Evolutionary conservation across 2,888 invertebrate species (phyloP).

Genomic region (Cryptophagus acutangulus): DNA sequence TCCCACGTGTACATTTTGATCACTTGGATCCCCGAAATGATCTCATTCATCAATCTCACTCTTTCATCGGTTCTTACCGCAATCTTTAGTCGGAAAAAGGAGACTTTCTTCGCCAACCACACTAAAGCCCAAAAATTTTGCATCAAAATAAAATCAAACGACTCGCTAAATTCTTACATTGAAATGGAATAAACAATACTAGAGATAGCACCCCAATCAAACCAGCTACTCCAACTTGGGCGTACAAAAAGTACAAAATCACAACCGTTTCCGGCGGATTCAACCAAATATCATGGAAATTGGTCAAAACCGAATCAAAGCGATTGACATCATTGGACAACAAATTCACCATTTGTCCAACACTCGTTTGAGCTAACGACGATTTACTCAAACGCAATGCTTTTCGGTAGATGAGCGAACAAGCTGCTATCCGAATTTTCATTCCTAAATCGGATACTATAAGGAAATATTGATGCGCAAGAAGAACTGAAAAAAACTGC

Average conservation of each 20-base stretch:
- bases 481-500: slow-evolving; percentile 44
- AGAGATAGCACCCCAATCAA: slow-evolving; percentile 45
- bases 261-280: slow-evolving; percentile 49
- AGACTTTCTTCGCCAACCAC: slow-evolving; percentile 38
- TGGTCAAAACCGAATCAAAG: slow-evolving; percentile 75
- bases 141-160: too few relatives aligned
- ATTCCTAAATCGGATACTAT: slow-evolving; percentile 78
- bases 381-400: slow-evolving; percentile 63
- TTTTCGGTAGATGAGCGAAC: slow-evolving; percentile 79
- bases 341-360: slow-evolving; percentile 49
- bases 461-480: slow-evolving; percentile 71
- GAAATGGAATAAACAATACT: slow-evolving; percentile 39
- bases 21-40: slow-evolving; percentile 55
- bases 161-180: slow-evolving; percentile 30
- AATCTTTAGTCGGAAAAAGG: slow-evolving; percentile 46
- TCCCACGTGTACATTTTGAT: slow-evolving; percentile 38
- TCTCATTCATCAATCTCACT: slow-evolving; percentile 63
- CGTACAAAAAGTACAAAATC: slow-evolving; percentile 2
- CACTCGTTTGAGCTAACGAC: slow-evolving; percentile 75
- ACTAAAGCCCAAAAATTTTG: slow-evolving; percentile 28
- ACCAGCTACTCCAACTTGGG: slow-evolving; percentile 15
- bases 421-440: slow-evolving; percentile 76
- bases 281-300: slow-evolving; percentile 75
- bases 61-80: slow-evolving; percentile 61
- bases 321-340: slow-evolving; percentile 80